Percentiles rank a stretch among this genome's conserved stretches.
Conservation (phyloP, 2,113 vertebrate species). For the Struthidea cinerea region DNA sequence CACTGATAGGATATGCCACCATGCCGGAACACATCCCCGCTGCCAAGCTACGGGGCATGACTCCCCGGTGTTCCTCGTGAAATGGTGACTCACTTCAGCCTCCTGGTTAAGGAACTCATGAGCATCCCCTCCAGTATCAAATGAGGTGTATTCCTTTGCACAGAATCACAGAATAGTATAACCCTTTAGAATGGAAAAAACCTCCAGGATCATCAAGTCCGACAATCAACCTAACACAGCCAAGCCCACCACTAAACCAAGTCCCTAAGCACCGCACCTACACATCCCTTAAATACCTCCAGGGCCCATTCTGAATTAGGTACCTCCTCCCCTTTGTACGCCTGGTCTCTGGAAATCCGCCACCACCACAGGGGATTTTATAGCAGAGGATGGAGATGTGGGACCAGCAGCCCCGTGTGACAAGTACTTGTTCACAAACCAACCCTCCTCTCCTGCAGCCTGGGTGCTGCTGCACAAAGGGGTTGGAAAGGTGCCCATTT, state of each 20-base stretch:
- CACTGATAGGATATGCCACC: background rate
- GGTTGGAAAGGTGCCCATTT: background rate
- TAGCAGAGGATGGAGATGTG: background rate
- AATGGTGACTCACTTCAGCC: background rate
- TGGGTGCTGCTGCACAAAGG: background rate
- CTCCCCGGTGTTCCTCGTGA: background rate
- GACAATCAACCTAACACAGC: background rate
- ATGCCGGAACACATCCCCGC: background rate
- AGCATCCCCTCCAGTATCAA: background rate
- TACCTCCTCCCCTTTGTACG: background rate
- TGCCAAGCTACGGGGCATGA: slow-evolving; percentile 13
- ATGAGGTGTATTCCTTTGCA: background rate
- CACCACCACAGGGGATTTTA: background rate
- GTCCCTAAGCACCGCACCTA: background rate
- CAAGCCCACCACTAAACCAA: background rate
- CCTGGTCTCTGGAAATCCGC: background rate
- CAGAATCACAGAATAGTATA: background rate
- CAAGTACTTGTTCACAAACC: background rate
- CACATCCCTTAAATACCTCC: background rate
- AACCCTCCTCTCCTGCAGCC: background rate
- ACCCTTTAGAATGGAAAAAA: background rate
- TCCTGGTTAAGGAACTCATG: background rate
- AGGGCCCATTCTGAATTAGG: background rate
- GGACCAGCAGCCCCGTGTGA: background rate
- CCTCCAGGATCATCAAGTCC: background rate